Conservation (phyloP, 2,113 vertebrate genomes). For the Lagopus leucura region DNA sequence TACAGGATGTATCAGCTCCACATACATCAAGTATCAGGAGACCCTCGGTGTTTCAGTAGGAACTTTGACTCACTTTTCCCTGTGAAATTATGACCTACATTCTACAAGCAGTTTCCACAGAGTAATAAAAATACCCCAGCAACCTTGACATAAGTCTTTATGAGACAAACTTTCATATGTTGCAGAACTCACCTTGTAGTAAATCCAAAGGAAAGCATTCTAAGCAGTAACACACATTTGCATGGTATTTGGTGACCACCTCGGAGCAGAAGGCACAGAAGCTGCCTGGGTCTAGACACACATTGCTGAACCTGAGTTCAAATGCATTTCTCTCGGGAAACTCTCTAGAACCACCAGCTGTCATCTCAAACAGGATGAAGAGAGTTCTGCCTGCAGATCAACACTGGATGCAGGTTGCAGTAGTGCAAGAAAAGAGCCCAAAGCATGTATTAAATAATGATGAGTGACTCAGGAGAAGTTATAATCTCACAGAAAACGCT, state of each 20-base stretch:
- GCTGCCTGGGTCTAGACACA: neutral
- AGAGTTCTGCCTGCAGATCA: neutral
- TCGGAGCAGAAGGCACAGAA: neutral
- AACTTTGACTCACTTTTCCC: constrained; percentile 34
- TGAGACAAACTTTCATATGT: neutral
- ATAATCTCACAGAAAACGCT: neutral
- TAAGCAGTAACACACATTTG: neutral
- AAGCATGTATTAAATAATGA: neutral
- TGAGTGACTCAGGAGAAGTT: neutral
- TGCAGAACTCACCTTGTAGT: neutral
- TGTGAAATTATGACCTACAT: constrained; percentile 44
- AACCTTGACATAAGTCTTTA: neutral
- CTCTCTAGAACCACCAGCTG: neutral
- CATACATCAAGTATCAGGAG: neutral
- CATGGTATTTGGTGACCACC: neutral
- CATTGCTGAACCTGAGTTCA: neutral
- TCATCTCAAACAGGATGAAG: neutral
- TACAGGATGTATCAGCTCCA: neutral
- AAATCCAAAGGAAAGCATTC: neutral
- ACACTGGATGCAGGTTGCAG: neutral
- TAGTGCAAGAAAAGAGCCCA: neutral
- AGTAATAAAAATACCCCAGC: neutral
- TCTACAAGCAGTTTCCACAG: neutral
- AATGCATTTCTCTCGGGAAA: neutral
- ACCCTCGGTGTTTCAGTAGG: neutral